Base-by-base conservation (phyloP, 2,888 invertebrate genomes). In the Cheilosia pagana region DNA sequence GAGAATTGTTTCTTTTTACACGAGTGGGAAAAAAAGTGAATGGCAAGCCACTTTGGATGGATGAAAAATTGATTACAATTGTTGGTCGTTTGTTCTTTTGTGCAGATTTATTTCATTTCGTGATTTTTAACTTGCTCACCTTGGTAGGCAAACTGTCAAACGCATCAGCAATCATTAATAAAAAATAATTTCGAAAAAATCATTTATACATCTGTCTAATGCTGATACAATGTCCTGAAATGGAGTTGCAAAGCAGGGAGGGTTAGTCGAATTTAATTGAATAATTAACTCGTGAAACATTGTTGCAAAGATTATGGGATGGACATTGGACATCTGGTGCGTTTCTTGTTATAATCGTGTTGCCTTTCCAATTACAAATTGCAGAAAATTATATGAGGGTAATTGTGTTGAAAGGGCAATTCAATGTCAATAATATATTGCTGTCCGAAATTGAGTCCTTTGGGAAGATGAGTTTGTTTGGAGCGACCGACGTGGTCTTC, bases 61-160 rank as follows among this genome's bases (percentile, higher is more conserved):
- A 76, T 81, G 70, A 48, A 59, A 70, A 81, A 81, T 75, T 75
- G 68, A 70, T 81, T 74, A 55, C 48, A 67, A 79, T 23, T 79
- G 52, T 53, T 41, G 52, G 35, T 76, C 52, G 59, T 48, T n/a
- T 45, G 28, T 19, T 41, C n/a, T 12, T 8, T 16, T 28, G 52
- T 41, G 53, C n/a, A 57, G 57, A 70, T 57, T 45, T 59, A 50
- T 71, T 59, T 59, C 57, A 59, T 45, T 31, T 57, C 39, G 55
- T 70, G 48, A 70, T 55, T 28, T 28, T 39, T 12, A 14, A 25
- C 35, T 21, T 31, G 45, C 19, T 45, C 21, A 28, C 8, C 25
- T 19, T 35, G n/a, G 28, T 41, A 52, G 12, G 16, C 14, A 41
- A 53, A 55, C 43, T 55, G 53, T 67, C 53, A 67, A 53, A 43